phyloP scores from a whole-genome alignment of 2,888 invertebrate species.

The Pediacus dermestoides region DNA sequence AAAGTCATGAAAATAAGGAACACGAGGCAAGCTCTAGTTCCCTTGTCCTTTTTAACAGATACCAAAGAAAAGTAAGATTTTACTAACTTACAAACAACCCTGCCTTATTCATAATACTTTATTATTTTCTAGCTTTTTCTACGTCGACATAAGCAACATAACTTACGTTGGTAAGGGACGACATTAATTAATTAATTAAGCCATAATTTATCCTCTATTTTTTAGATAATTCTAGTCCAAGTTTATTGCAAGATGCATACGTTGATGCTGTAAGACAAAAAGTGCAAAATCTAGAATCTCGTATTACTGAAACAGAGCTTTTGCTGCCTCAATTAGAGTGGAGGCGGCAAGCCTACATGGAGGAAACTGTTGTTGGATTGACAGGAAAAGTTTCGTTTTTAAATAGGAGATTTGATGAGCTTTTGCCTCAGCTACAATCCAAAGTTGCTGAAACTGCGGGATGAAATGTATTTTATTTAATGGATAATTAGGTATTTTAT shows the following conservation, averaged over 20 bases:
- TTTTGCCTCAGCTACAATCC: slow-evolving; percentile 50
- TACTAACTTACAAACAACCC: slow-evolving; percentile 5
- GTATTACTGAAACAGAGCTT: slow-evolving; percentile 48
- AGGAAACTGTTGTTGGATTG: slow-evolving; percentile 49
- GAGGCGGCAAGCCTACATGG: slow-evolving; percentile 48
- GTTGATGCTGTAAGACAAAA: slow-evolving; percentile 52
- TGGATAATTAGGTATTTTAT: too few relatives aligned
- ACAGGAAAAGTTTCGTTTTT: slow-evolving; percentile 50
- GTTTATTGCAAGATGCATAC: slow-evolving; percentile 49
- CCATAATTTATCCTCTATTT: slow-evolving; percentile 10
- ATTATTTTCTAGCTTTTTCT: slow-evolving; percentile 44
- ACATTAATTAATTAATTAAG: too few relatives aligned
- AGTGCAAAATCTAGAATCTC: slow-evolving; percentile 48
- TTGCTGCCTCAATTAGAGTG: slow-evolving; percentile 49
- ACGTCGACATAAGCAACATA: slow-evolving; percentile 49
- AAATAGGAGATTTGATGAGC: slow-evolving; percentile 51
- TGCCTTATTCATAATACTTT: slow-evolving; percentile 4
- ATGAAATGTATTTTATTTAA: too few relatives aligned
- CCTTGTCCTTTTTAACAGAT: slow-evolving; percentile 47
- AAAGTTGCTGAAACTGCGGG: too few relatives aligned
- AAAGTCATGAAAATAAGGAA: slow-evolving; percentile 51
- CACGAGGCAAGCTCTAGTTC: slow-evolving; percentile 47
- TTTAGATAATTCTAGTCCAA: slow-evolving; percentile 34
- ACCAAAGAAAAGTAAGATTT: slow-evolving; percentile 32
- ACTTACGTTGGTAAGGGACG: slow-evolving; percentile 49